Evolutionary conservation across 2,888 invertebrate genomes (phyloP), one percentile per base, ranked within the genome.

Genomic region (Limenitis camilla): DNA sequence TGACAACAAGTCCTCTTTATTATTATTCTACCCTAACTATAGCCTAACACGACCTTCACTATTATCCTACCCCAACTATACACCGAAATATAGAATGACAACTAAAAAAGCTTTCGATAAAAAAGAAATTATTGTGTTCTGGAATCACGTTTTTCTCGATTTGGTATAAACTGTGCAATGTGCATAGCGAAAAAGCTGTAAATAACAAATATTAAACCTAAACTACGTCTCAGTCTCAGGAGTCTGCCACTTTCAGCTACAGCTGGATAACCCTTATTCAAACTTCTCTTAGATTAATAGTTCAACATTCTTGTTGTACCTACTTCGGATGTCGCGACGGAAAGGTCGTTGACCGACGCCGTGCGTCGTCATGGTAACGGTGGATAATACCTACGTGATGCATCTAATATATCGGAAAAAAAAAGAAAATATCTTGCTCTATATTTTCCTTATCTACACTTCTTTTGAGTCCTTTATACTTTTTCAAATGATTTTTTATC

Each of bases 321-420:
- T 72, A 71, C 74, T 76, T 74, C 72, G 65, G 65, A 69, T 76
- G 82, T 81, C 81, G 77, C 78, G 78, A 74, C 77, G 69, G 55
- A 64, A 73, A 76, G 86, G 82, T 84, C 83, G 74, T 75, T 77
- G 84, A 80, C 83, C 84, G 78, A 76, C 75, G 76, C 77, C 74
- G 69, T 74, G 66, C 65, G 82, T 81, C 71, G 67, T 76, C 69
- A 78, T 79, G 66, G 74, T 72, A 71, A 85, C 81, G 72, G 63
- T n/a, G n/a, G n/a, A n/a, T 58, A 57, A 72, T 77, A 77, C 72
- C 72, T 79, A 72, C 69, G 68, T 67, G 69, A 63, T 52, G 55
- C 55, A 53, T 39, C 30, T 47, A 52, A 54, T 54, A 49, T 44
- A 49, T 46, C 42, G 45, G 46, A 39, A 42, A 49, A 55, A 43